These are phyloP conservation scores for Opisthograptis luteolata DNA, from an alignment of 2,888 invertebrate genomes.

Conservation along the genomic window DNA sequence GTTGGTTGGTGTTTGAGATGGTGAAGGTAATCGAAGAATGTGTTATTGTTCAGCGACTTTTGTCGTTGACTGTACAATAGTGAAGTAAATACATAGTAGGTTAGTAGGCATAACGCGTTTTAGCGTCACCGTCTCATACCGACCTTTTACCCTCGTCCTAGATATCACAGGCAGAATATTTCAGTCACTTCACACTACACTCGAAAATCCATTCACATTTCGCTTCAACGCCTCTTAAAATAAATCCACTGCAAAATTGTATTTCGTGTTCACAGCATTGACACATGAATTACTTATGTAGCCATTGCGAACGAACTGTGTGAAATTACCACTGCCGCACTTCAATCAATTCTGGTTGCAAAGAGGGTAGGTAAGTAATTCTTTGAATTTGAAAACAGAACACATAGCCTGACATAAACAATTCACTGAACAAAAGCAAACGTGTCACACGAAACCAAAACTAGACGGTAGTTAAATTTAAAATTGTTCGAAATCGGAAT, in stretches of 20 bases:
- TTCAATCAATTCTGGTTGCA: conserved; percentile 12
- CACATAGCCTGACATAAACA: conserved; percentile 11
- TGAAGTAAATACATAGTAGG: too few relatives aligned
- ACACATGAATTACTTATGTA: too few relatives aligned
- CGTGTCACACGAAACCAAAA: conserved; percentile 18
- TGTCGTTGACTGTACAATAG: too few relatives aligned
- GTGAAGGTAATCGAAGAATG: too few relatives aligned
- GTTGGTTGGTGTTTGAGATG: too few relatives aligned
- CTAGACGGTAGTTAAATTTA: conserved; percentile 1
- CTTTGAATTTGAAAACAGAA: conserved; percentile 11
- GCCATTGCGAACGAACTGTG: background rate
- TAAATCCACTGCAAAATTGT: conserved; percentile 13
- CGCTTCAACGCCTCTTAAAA: conserved; percentile 12
- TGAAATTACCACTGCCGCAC: background rate
- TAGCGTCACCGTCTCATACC: conserved; percentile 37
- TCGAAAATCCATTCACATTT: conserved; percentile 29
- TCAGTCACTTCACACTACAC: conserved; percentile 43
- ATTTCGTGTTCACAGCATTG: too few relatives aligned
- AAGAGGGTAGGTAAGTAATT: conserved; percentile 6
- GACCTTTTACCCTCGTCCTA: conserved; percentile 49
- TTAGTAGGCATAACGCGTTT: conserved; percentile 51
- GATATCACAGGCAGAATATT: conserved; percentile 38
- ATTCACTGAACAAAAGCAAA: conserved; percentile 25
- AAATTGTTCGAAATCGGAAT: conserved; percentile 11
- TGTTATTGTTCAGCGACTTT: too few relatives aligned